Evolutionary conservation across 2,888 invertebrate species (phyloP).

Genomic region (Actias luna): DNA sequence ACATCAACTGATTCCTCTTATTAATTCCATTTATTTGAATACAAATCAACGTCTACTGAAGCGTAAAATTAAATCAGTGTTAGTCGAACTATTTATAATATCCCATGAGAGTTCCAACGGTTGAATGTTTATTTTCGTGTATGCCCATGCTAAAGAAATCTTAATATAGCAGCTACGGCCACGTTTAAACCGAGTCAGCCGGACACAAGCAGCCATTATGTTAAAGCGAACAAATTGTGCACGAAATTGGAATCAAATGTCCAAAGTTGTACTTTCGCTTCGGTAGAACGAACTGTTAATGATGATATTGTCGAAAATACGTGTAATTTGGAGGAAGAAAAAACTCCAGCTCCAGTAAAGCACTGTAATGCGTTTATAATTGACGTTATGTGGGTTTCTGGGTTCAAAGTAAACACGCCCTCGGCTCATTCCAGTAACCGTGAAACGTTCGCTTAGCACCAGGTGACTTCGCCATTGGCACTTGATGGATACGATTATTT

Average conservation of each 20-base stretch:
- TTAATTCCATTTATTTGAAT: neutral
- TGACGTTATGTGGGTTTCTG: conserved; percentile 64
- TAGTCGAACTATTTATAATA: conserved; percentile 2
- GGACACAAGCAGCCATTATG: conserved; percentile 5
- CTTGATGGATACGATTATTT: conserved; percentile 8
- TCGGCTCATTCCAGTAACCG: conserved; percentile 13
- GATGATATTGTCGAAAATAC: conserved; percentile 23
- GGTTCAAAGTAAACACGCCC: conserved; percentile 52
- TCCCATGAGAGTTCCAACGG: neutral
- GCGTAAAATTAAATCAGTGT: conserved; percentile 2
- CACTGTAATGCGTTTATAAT: conserved; percentile 79
- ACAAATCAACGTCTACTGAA: neutral
- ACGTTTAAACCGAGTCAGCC: conserved; percentile 1
- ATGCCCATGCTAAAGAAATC: conserved; percentile 8
- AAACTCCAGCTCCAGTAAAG: conserved; percentile 53
- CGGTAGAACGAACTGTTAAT: conserved; percentile 14
- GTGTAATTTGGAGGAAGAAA: conserved; percentile 37
- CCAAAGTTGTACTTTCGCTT: conserved; percentile 13
- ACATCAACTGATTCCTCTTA: neutral
- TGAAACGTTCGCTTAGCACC: conserved; percentile 16
- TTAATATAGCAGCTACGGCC: neutral
- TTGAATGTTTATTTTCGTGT: conserved; percentile 7
- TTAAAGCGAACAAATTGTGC: conserved; percentile 11
- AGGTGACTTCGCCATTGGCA: conserved; percentile 16
- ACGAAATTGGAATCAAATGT: conserved; percentile 8